phyloP scores from a whole-genome alignment of 2,888 invertebrate genomes.

The Epiblema foenella region DNA sequence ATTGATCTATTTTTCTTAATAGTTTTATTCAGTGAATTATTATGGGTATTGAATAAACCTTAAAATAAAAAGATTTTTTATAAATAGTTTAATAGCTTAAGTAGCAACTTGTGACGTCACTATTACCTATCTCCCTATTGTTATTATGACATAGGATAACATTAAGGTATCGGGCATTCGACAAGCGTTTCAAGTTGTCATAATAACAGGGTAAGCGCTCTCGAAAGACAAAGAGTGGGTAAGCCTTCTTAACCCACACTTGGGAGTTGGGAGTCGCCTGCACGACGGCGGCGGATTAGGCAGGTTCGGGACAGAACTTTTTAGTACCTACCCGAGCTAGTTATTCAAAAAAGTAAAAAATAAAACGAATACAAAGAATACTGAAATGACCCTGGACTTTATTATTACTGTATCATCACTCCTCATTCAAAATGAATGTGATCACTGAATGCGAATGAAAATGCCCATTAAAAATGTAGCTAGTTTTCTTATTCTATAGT shows the following conservation, averaged over 20 bases:
- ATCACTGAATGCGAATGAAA: no score
- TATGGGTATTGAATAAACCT: background rate
- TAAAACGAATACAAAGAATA: no score
- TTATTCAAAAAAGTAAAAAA: background rate
- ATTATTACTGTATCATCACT: no score
- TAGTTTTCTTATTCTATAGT: background rate
- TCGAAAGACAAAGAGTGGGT: slow-evolving; percentile 49
- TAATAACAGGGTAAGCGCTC: slow-evolving; percentile 28
- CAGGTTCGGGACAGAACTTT: background rate
- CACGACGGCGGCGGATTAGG: background rate
- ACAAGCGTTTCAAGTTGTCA: slow-evolving; percentile 24
- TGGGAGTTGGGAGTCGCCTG: slow-evolving; percentile 1
- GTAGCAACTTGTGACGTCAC: background rate
- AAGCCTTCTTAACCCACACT: slow-evolving; percentile 51
- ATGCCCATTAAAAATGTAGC: background rate
- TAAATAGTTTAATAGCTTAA: background rate
- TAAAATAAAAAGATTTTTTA: background rate
- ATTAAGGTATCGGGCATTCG: slow-evolving; percentile 1
- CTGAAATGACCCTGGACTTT: no score
- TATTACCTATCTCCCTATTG: background rate
- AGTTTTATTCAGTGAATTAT: background rate
- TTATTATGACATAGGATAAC: slow-evolving; percentile 7
- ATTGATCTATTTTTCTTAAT: no score
- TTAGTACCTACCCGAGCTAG: background rate
- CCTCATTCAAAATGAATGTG: no score